These are phyloP conservation scores for Ophraella communa DNA, from an alignment of 2,888 invertebrate genomes.

Conservation along the genomic window DNA sequence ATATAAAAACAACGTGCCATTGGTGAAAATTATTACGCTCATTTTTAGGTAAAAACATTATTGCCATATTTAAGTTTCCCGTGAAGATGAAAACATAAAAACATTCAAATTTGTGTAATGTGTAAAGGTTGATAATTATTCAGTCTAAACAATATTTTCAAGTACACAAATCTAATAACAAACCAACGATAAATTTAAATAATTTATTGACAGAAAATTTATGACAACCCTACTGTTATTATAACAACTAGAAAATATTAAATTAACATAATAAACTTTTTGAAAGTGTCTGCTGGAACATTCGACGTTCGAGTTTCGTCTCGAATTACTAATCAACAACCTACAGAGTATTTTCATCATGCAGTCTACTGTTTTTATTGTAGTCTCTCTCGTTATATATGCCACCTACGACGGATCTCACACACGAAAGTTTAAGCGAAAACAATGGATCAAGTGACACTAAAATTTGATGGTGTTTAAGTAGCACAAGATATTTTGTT, in stretches of 20 bases:
- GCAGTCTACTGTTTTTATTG: neutral
- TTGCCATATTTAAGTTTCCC: too few relatives aligned
- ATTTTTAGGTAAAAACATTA: too few relatives aligned
- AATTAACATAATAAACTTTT: neutral
- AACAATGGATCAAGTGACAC: slow-evolving; percentile 18
- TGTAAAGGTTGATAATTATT: too few relatives aligned
- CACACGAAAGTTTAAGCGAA: slow-evolving; percentile 9
- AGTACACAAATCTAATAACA: too few relatives aligned
- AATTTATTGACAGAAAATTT: too few relatives aligned
- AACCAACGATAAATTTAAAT: too few relatives aligned
- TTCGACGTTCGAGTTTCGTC: neutral
- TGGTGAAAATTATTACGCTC: too few relatives aligned
- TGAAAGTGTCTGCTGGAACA: neutral
- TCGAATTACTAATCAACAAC: neutral
- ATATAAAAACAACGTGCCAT: too few relatives aligned
- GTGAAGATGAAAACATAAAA: too few relatives aligned
- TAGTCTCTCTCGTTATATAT: neutral
- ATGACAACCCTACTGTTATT: too few relatives aligned
- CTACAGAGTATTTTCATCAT: neutral
- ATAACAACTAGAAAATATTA: neutral
- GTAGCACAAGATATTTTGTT: neutral
- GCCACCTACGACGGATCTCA: slow-evolving; percentile 20
- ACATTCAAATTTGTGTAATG: too few relatives aligned
- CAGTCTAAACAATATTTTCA: too few relatives aligned
- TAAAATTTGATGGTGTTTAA: slow-evolving; percentile 5